These are phyloP conservation scores for Epicampocera succincta DNA, from an alignment of 2,888 invertebrate genomes.

Conservation along the genomic window DNA sequence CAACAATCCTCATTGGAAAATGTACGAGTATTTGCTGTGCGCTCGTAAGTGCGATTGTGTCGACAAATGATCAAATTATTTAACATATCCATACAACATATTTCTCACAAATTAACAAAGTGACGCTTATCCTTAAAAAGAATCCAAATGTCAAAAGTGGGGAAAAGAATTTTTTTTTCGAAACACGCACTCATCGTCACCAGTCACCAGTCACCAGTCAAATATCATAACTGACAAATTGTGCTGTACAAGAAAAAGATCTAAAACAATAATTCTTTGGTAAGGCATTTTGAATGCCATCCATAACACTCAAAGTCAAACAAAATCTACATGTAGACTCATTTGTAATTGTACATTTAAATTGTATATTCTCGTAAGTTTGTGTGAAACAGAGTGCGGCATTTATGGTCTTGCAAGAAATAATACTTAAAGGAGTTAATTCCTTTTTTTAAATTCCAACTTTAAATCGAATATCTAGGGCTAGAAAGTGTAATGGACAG, in stretches of 20 bases:
- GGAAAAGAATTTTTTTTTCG: conserved; percentile 45
- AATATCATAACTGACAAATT: conserved; percentile 66
- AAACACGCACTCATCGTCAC: conserved; percentile 68
- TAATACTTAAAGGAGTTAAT: conserved; percentile 3
- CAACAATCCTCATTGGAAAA: conserved; percentile 20
- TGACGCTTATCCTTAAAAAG: conserved; percentile 73
- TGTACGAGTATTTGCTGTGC: background rate
- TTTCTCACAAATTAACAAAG: conserved; percentile 80
- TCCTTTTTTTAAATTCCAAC: background rate
- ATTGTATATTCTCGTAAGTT: conserved; percentile 25
- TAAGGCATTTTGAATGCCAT: conserved; percentile 63
- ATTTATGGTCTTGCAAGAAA: conserved; percentile 31
- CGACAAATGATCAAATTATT: conserved; percentile 64
- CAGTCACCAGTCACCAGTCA: conserved; percentile 40
- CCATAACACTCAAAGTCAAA: conserved; percentile 60
- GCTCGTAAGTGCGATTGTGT: conserved; percentile 30
- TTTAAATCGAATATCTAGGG: too few relatives aligned
- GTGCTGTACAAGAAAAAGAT: conserved; percentile 58
- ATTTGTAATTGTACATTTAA: background rate
- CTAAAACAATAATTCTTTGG: conserved; percentile 54
- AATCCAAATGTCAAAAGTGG: conserved; percentile 31
- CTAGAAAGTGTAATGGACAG: too few relatives aligned
- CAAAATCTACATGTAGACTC: conserved; percentile 36
- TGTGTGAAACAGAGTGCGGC: conserved; percentile 35
- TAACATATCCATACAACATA: conserved; percentile 43